Evolutionary conservation across 2,113 vertebrate species (phyloP), one percentile per base, ranked within the genome.

Genomic region (Dipodomys merriami): DNA sequence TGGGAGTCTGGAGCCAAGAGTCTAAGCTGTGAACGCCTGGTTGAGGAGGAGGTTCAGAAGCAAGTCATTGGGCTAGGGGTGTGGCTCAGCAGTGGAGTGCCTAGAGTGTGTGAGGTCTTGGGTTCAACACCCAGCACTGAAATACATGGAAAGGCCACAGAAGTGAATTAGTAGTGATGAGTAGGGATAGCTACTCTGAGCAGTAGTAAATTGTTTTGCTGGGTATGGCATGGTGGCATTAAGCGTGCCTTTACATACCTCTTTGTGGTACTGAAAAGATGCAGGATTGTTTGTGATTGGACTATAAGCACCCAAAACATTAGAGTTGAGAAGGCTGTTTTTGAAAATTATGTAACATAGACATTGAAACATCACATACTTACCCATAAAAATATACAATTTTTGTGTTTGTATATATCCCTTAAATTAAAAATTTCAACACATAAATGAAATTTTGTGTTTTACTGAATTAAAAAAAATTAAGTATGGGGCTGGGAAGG

Each of bases 391-490:
- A 72, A 35, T 35, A 16, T 10, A 84, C 6, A 30, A 71, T 84
- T n/a, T 71, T 67, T 69, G 39, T 49, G 29, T 85, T 64, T 81
- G 35, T 9, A 10, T 39, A 7, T 72, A 11, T 27, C 12, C 35
- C 4, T 35, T 57, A 85, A 72, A 86, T 16, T 62, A 64, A 35
- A 67, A 86, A 15, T 57, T 57, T 57, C 80, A 82, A 78, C 29
- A 1, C 9, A 68, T 69, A 81, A 91, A 57, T 16, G 9, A 25
- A 20, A 86, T 72, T 94, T 71, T 60, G 7, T 65, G 18, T 39
- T 93, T 72, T 73, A 71, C 83, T 57, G 64, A 77, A 72, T 67
- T 91, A 44, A 78, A 87, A 80, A 79, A 9, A 33, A 69, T 60
- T 60, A 60, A 60, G 57, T 60, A 39, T 39, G 39, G 39, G 39